A percentile compares a stretch with the other conserved stretches of the same genome.
phyloP scores from a whole-genome alignment of 2,888 invertebrate genomes.

The Rotaria sp. region DNA sequence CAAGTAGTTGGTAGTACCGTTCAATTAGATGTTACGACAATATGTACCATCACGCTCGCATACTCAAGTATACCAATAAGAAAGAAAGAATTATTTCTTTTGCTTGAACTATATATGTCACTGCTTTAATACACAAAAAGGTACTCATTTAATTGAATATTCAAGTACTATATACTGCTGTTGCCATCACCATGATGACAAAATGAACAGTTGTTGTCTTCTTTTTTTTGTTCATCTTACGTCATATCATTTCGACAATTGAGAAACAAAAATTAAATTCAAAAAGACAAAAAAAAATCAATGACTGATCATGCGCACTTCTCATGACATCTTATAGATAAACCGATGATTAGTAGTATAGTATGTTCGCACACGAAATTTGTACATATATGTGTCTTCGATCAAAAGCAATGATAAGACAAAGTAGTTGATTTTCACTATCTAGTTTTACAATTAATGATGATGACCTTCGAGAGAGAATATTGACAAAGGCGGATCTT shows the following conservation, averaged over 20 bases:
- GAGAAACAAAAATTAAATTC: not conserved
- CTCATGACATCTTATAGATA: not conserved
- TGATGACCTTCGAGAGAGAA: not conserved
- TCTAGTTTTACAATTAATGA: not conserved
- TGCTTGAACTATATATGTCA: constrained; percentile 6
- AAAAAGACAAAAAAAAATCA: not conserved
- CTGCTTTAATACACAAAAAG: not conserved
- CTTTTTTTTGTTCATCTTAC: not conserved
- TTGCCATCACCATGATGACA: constrained; percentile 12
- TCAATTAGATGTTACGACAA: constrained; percentile 14
- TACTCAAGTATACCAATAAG: constrained; percentile 5
- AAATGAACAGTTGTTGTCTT: constrained; percentile 14
- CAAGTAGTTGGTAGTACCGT: constrained; percentile 5
- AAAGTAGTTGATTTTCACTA: not conserved
- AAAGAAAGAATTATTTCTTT: not conserved
- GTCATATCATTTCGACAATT: not conserved
- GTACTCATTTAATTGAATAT: constrained; percentile 15
- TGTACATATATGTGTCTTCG: not conserved
- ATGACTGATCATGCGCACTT: not conserved
- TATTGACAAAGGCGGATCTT: not conserved
- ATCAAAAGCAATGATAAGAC: not conserved
- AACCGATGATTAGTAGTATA: not conserved
- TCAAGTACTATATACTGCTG: constrained; percentile 8
- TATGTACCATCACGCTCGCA: not conserved
- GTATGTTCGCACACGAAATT: not conserved